Conservation (phyloP, 2,888 invertebrate species). For the Drosophila mercatorum region DNA sequence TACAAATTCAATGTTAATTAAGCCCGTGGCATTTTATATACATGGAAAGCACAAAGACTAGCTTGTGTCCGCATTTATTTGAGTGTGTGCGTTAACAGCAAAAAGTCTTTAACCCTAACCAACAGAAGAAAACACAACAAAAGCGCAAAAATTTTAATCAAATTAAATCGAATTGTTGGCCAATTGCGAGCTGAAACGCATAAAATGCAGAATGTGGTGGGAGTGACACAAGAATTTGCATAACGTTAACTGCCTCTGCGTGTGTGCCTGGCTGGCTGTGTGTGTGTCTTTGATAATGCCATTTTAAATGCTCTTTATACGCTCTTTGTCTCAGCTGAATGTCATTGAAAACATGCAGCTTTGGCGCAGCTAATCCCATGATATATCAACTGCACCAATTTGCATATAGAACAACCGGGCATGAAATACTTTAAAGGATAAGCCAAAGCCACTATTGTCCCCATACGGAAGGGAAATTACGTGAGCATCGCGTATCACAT, state of each 20-base stretch:
- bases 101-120: slow-evolving; percentile 17
- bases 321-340: slow-evolving; percentile 60
- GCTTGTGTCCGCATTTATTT: not conserved
- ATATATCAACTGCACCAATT: slow-evolving; percentile 57
- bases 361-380: slow-evolving; percentile 56
- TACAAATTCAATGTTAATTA: slow-evolving; percentile 72
- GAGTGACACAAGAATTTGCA: slow-evolving; percentile 57
- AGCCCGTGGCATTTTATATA: slow-evolving; percentile 48
- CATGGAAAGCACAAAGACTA: not conserved
- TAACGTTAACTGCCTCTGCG: slow-evolving; percentile 34
- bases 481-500: not conserved
- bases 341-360: slow-evolving; percentile 68
- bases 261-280: slow-evolving; percentile 7
- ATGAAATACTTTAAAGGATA: slow-evolving; percentile 16
- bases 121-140: slow-evolving; percentile 7
- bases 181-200: slow-evolving; percentile 58
- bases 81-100: slow-evolving; percentile 16
- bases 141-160: slow-evolving; percentile 52
- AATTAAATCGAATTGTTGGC: slow-evolving; percentile 74
- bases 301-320: slow-evolving; percentile 73
- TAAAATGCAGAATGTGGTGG: slow-evolving; percentile 64
- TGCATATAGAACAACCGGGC: slow-evolving; percentile 31
- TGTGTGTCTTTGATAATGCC: slow-evolving; percentile 56
- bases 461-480: slow-evolving; percentile 6
- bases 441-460: slow-evolving; percentile 17